Base-by-base conservation (phyloP, 1,140 invertebrate genomes). In the Ganaspis sp. region DNA sequence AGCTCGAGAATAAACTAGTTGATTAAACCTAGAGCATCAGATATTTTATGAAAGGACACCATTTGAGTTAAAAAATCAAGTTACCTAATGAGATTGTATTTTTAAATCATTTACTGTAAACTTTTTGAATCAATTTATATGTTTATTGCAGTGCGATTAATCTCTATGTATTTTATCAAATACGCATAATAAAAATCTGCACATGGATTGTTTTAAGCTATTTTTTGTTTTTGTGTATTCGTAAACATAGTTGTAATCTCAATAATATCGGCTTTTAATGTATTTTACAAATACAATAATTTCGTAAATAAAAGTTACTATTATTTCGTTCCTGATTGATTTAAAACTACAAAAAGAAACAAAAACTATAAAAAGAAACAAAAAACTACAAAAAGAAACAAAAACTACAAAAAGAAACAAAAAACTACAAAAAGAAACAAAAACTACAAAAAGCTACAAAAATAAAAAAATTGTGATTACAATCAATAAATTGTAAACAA, bases 11-110 rank as follows among this genome's bases (percentile, higher is more conserved):
- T 34, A 34, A 6, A 3, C 6, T 34, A 34, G 29, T 34, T 6
- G 2, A 49, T 49, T 12, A 58, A 58, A 23, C 9, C 4, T 29
- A 26, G 4, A 26, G 8, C 5, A n/a, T 64, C 11, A 26, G 12
- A 26, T 64, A 29, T 26, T 26, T 15, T 64, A 29, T 29, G 3
- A 64, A 15, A 64, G 6, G 26, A 26, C 17, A 49, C 2, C 23
- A 29, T 8, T 64, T 64, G 3, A 64, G 15, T 64, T 58, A 15
- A 64, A 21, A 21, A 64, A 21, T 15, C 12, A 58, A 64, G 58
- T 64, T 64, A 64, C 58, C 58, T 29, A 29, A 49, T 64, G 58
- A 64, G 58, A 64, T 64, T 64, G 58, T 64, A 64, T 64, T 64
- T 64, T 64, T 29, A 29, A 64, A 8, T 64, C 23, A 15, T 64